Evolutionary conservation across 2,888 invertebrate genomes (phyloP), one percentile per base, ranked within the genome.

Genomic region (Thysanoteuthis rhombus): DNA sequence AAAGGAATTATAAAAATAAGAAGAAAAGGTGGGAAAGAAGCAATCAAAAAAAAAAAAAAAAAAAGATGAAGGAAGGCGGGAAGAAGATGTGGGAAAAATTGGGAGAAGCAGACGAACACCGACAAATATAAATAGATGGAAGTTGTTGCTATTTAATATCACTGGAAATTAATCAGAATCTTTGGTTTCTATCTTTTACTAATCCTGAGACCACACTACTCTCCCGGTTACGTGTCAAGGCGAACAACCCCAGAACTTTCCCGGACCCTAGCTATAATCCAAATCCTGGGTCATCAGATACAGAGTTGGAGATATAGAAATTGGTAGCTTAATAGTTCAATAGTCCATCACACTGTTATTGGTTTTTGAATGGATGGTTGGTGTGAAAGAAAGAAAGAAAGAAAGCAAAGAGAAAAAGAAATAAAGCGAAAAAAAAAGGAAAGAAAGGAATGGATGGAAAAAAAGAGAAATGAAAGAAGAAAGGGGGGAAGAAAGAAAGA

Each of bases 121-220:
- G 75, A n/a, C 75, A 75, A n/a, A 75, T 75, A 75, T 75, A 75
- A 75, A 75, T n/a, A 32, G n/a, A 75, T 75, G n/a, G 75, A 75
- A 75, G 75, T 75, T 75, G 75, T 75, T 75, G 75, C 75, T n/a
- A 75, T 75, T 75, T n/a, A 75, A 75, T 75, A 75, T 75, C 75
- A 75, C 32, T 75, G 32, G 75, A 75, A 75, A 75, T 75, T 75
- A 75, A 75, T 75, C 75, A 75, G n/a, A 75, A 75, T 75, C 75
- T 75, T 75, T n/a, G 75, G 75, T 75, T 75, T 32, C 75, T 75
- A 75, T 75, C 75, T 75, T 75, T n/a, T 32, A 75, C n/a, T 32
- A 75, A 75, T n/a, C 32, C 75, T n/a, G 12, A 19, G n/a, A 8
- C 8, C n/a, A 8, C 32, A 28, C 32, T 75, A 32, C 10, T 32